phyloP scores from a whole-genome alignment of 2,113 vertebrate species.

The Aviceda subcristata region DNA sequence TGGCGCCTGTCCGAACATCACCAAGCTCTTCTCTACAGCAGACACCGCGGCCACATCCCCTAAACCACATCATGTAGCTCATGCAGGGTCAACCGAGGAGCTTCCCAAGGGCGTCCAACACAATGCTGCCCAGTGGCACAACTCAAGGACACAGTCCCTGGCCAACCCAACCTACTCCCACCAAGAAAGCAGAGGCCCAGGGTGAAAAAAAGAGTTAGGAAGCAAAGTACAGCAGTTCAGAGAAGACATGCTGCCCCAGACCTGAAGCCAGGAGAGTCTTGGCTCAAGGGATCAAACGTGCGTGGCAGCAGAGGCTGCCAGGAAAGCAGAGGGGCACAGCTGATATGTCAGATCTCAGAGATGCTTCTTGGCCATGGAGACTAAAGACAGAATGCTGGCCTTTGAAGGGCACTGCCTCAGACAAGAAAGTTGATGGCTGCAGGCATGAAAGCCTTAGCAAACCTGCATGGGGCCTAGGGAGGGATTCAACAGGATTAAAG shows the following conservation, averaged over 20 bases:
- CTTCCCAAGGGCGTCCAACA: not conserved
- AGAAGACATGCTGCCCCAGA: too few relatives aligned
- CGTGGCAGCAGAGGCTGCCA: not conserved
- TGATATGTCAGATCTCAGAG: not conserved
- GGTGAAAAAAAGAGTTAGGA: not conserved
- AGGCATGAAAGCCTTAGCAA: not conserved
- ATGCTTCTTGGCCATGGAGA: not conserved
- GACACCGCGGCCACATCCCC: fast-evolving
- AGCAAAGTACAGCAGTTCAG: not conserved
- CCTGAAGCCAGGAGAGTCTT: not conserved
- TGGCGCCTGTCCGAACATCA: not conserved
- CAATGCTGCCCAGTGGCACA: not conserved
- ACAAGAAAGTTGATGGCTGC: not conserved
- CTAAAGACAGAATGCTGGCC: not conserved
- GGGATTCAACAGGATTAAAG: not conserved
- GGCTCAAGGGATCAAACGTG: not conserved
- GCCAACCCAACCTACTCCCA: not conserved
- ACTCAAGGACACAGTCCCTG: not conserved
- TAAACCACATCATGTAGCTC: not conserved
- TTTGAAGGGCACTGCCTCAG: not conserved
- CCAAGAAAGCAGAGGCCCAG: not conserved
- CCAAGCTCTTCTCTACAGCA: not conserved
- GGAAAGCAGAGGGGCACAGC: not conserved
- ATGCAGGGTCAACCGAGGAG: not conserved
- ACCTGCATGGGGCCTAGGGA: not conserved